Evolutionary conservation across 2,888 invertebrate genomes (phyloP).

Genomic region (Ochropleura plecta): DNA sequence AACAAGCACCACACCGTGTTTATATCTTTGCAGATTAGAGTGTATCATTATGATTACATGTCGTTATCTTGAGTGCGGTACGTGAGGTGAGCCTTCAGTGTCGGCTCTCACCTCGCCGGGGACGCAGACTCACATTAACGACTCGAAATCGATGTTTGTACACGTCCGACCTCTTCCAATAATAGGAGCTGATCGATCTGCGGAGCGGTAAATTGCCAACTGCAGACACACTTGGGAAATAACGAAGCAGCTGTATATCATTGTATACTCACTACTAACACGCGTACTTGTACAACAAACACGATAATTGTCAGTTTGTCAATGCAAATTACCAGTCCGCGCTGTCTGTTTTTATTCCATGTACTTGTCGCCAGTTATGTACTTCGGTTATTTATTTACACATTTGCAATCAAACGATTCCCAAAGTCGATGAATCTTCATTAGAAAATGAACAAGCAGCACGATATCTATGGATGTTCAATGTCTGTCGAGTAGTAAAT

Average conservation of each 20-base stretch:
- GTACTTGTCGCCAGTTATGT: slow-evolving; percentile 50
- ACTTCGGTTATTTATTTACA: slow-evolving; percentile 56
- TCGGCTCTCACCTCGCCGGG: slow-evolving; percentile 82
- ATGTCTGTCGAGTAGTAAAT: slow-evolving; percentile 76
- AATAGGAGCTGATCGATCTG: slow-evolving; percentile 89
- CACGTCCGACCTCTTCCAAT: slow-evolving; percentile 90
- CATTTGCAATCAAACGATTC: slow-evolving; percentile 42
- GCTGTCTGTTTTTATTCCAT: slow-evolving; percentile 60
- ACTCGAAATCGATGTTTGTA: slow-evolving; percentile 90
- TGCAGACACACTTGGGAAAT: slow-evolving; percentile 84
- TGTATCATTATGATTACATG: slow-evolving; percentile 84
- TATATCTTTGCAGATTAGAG: slow-evolving; percentile 72
- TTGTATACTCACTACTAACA: slow-evolving; percentile 72
- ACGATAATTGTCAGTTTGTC: slow-evolving; percentile 82
- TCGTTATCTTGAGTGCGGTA: slow-evolving; percentile 83
- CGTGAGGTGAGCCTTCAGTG: slow-evolving; percentile 86
- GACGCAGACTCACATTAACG: slow-evolving; percentile 85
- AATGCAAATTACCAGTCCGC: slow-evolving; percentile 71
- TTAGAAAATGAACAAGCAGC: slow-evolving; percentile 74
- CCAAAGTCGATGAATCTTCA: slow-evolving; percentile 74
- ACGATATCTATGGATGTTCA: slow-evolving; percentile 67
- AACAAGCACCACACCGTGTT: slow-evolving; percentile 56
- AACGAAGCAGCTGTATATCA: slow-evolving; percentile 83
- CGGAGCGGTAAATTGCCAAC: slow-evolving; percentile 87
- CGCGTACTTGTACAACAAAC: slow-evolving; percentile 73